phyloP scores from a whole-genome alignment of 1,140 invertebrate species.

The Panagrolaimus sp. region DNA sequence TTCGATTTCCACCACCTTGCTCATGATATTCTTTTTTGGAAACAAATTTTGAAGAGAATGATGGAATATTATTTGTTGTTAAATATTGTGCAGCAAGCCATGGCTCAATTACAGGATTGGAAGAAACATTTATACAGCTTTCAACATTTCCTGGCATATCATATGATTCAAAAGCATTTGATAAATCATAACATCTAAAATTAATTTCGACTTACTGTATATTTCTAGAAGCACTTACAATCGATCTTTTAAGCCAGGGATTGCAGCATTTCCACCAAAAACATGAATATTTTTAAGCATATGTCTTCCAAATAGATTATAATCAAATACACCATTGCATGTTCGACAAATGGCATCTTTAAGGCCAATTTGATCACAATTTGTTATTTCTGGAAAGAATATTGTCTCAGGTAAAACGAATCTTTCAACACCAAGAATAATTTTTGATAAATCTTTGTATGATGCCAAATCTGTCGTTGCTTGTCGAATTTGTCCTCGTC shows the following conservation, averaged over 20 bases:
- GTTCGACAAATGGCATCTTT: conserved; percentile 72
- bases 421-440: conserved; percentile 70
- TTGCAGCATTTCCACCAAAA: conserved; percentile 74
- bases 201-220: neutral
- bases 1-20: neutral
- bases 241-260: conserved; percentile 68
- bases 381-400: conserved; percentile 88
- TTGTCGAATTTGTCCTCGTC: conserved; percentile 70
- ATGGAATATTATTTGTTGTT: neutral
- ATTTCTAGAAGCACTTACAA: no score
- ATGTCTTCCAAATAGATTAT: conserved; percentile 65
- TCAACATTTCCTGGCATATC: conserved; percentile 17
- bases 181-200: conserved; percentile 13
- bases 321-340: conserved; percentile 61
- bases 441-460: conserved; percentile 18
- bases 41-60: conserved; percentile 8
- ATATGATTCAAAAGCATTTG: conserved; percentile 21
- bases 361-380: conserved; percentile 87
- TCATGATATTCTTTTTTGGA: conserved; percentile 20
- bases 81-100: conserved; percentile 1
- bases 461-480: conserved; percentile 2
- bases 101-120: conserved; percentile 21
- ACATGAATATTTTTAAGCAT: conserved; percentile 77
- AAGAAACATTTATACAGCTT: conserved; percentile 13
- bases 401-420: conserved; percentile 89